phyloP scores from a whole-genome alignment of 2,888 invertebrate species.

The Rugalucina vietnamica region DNA sequence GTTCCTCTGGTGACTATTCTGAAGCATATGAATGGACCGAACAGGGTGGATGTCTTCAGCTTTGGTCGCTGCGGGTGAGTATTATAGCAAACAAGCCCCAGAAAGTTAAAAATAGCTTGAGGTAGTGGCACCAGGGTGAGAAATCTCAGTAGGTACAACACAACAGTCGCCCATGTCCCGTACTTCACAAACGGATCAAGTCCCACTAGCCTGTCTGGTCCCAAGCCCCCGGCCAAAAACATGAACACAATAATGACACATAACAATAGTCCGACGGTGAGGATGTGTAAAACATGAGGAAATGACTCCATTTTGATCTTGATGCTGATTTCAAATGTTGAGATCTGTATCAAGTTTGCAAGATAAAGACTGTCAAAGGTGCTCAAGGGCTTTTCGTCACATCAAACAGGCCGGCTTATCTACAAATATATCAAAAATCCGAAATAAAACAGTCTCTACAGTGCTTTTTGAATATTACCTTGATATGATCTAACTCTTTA shows the following conservation, averaged over 20 bases:
- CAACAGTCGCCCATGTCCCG: constrained; percentile 64
- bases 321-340: not conserved
- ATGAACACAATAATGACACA: constrained; percentile 58
- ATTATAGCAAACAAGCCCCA: constrained; percentile 73
- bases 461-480: too few species aligned
- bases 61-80: constrained; percentile 72
- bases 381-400: too few species aligned
- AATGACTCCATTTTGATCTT: constrained; percentile 45
- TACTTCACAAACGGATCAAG: constrained; percentile 69
- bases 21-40: constrained; percentile 75
- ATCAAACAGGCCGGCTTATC: too few species aligned
- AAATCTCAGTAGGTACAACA: constrained; percentile 68
- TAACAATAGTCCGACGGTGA: constrained; percentile 54
- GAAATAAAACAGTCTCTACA: too few species aligned
- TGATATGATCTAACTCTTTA: too few species aligned
- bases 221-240: constrained; percentile 56
- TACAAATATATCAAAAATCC: too few species aligned
- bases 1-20: constrained; percentile 72
- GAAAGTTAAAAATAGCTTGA: constrained; percentile 73
- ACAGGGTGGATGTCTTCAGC: constrained; percentile 71
- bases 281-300: constrained; percentile 51
- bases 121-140: constrained; percentile 71
- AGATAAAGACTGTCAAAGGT: too few species aligned
- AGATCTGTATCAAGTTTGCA: not conserved
- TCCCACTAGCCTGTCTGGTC: constrained; percentile 36